These are phyloP conservation scores for Phymorhynchus buccinoides DNA, from an alignment of 1,140 invertebrate genomes.

Conservation along the genomic window DNA sequence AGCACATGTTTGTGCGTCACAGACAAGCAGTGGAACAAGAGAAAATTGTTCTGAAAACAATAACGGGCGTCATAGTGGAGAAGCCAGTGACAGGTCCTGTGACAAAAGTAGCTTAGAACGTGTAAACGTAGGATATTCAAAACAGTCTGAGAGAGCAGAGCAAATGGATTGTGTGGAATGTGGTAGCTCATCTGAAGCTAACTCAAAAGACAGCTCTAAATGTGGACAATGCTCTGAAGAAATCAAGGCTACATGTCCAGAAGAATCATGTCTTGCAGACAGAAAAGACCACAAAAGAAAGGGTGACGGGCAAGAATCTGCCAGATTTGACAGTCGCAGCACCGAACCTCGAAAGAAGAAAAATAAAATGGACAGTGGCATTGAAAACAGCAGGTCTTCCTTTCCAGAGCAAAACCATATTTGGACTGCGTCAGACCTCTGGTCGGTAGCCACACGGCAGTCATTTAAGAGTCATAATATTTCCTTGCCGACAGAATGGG, in stretches of 20 bases:
- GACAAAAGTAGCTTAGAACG: neutral
- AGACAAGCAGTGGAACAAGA: neutral
- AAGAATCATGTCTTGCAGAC: neutral
- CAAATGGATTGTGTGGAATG: conserved; percentile 38
- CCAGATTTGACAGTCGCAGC: neutral
- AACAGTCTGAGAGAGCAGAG: conserved; percentile 40
- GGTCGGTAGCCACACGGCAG: neutral
- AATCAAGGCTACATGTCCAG: neutral
- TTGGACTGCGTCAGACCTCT: neutral
- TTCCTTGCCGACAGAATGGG: conserved; percentile 43
- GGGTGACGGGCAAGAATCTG: neutral
- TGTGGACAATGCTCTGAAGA: neutral
- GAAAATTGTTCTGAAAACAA: neutral
- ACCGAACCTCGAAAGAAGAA: neutral
- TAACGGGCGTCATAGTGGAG: neutral
- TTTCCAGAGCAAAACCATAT: neutral
- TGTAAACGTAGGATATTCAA: neutral
- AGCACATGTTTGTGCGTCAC: neutral
- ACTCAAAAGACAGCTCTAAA: neutral
- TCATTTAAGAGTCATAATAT: neutral
- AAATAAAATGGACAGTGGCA: neutral
- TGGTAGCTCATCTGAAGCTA: neutral
- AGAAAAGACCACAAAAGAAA: neutral
- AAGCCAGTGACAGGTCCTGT: neutral
- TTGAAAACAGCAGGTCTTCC: neutral